These are phyloP conservation scores for Hydraecia micacea DNA, from an alignment of 2,888 invertebrate species.

Conservation along the genomic window DNA sequence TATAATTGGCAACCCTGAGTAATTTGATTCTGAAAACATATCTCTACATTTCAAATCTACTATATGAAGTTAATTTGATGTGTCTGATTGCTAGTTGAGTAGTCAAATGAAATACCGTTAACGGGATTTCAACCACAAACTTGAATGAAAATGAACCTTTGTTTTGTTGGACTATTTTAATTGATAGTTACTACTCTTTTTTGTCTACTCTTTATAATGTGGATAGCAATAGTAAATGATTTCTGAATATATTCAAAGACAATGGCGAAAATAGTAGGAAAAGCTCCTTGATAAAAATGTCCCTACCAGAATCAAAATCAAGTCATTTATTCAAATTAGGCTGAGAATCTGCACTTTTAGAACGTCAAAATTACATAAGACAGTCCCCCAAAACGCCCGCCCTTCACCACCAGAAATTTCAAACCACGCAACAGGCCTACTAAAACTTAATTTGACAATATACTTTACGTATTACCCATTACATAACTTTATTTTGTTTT, in stretches of 20 bases:
- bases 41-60: constrained; percentile 46
- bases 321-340: too few species aligned
- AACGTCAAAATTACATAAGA: too few species aligned
- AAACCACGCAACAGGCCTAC: constrained; percentile 24
- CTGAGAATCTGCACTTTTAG: too few species aligned
- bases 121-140: constrained; percentile 35
- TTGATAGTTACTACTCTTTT: constrained; percentile 5
- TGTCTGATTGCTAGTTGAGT: constrained; percentile 47
- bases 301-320: neutral
- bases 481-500: constrained; percentile 32
- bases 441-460: constrained; percentile 40
- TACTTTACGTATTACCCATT: constrained; percentile 27
- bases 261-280: neutral
- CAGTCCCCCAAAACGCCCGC: too few species aligned
- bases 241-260: neutral
- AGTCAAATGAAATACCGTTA: constrained; percentile 50
- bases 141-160: constrained; percentile 20
- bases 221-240: neutral
- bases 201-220: neutral
- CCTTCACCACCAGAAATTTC: neutral
- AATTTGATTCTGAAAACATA: constrained; percentile 50
- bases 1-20: constrained; percentile 49
- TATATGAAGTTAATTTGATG: constrained; percentile 56
- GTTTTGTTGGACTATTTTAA: constrained; percentile 18
- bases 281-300: neutral